Conservation (phyloP, 2,797 vertebrate genomes). For the Pangasius djambal region DNA sequence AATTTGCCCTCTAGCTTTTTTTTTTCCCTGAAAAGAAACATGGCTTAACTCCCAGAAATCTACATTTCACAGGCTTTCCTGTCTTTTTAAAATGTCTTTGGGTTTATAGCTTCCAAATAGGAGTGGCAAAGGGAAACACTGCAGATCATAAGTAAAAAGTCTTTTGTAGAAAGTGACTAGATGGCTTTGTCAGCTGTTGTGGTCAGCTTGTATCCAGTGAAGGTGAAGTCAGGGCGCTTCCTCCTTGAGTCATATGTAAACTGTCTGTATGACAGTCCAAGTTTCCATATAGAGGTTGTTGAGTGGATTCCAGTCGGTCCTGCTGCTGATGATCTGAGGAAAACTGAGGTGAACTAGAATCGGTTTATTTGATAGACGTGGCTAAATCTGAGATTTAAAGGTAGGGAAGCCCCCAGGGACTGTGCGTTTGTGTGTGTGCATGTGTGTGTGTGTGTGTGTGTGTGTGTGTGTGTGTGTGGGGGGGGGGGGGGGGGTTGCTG, state of each 20-base stretch:
- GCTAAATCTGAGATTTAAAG: neutral
- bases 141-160: neutral
- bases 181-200: neutral
- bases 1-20: neutral
- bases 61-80: neutral
- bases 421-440: neutral
- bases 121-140: neutral
- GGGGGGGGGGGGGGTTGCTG: no score
- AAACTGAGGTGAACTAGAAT: neutral
- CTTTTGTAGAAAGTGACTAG: neutral
- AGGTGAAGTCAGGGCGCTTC: neutral
- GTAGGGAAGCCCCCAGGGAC: neutral
- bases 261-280: neutral
- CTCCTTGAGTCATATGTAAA: neutral
- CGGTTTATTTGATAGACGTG: neutral
- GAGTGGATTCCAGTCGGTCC: neutral
- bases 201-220: no score
- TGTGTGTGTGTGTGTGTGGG: conserved; percentile 11
- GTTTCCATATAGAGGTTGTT: neutral
- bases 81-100: neutral
- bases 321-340: neutral
- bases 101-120: neutral
- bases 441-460: neutral
- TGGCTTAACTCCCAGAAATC: neutral
- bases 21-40: neutral